Evolutionary conservation across 2,113 vertebrate species (phyloP).

Genomic region (Podarcis raffonei): DNA sequence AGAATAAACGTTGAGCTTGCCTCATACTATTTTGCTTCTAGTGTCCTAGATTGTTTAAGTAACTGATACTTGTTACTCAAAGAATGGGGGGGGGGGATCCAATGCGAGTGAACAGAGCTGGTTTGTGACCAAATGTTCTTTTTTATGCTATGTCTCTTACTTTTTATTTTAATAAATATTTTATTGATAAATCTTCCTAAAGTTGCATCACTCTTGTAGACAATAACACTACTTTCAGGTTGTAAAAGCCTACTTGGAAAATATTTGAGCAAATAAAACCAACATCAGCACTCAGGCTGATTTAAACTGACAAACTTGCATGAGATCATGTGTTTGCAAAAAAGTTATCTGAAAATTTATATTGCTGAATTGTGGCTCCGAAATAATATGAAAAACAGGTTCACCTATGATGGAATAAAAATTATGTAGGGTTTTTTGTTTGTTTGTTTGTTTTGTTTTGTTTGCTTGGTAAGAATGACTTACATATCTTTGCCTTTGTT

Average conservation of each 20-base stretch:
- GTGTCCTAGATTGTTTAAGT: no score
- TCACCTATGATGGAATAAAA: background rate
- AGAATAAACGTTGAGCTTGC: constrained; percentile 17
- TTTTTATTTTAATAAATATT: background rate
- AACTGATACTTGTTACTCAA: background rate
- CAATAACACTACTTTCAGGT: background rate
- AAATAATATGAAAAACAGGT: accelerated
- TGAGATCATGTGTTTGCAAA: background rate
- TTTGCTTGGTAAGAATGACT: background rate
- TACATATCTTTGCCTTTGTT: background rate
- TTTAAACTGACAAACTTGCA: background rate
- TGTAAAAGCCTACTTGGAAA: background rate
- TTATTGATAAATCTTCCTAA: background rate
- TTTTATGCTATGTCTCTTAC: background rate
- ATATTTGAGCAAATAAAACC: background rate
- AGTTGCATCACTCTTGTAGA: background rate
- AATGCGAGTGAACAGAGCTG: background rate
- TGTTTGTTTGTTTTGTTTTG: background rate
- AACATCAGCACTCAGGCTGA: background rate
- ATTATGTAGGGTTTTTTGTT: background rate
- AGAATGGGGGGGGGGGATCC: no score
- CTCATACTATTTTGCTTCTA: background rate
- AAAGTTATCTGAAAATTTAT: background rate
- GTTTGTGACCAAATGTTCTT: background rate
- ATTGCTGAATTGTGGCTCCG: background rate